Base-by-base conservation (phyloP, 2,797 vertebrate species). In the Epinephelus coioides region DNA sequence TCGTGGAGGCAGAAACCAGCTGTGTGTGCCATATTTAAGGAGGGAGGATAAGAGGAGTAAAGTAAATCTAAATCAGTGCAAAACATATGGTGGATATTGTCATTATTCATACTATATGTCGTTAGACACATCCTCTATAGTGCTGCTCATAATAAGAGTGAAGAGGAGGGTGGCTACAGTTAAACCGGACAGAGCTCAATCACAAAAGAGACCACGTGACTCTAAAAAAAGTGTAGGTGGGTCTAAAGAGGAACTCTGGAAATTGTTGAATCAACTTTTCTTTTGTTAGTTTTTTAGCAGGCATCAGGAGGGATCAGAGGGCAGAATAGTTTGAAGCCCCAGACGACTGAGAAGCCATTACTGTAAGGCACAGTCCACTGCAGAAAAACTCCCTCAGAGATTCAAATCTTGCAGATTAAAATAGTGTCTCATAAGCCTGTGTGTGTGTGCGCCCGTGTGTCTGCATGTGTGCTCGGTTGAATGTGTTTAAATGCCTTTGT, bases 221-320 rank as follows among this genome's bases (percentile, higher is more conserved):
- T 79, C 23, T 6, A 14, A 73, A 86, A 34, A 34, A 78, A 57
- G 65, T 76, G 76, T 78, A 71, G 78, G 63, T 64, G 60, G 70
- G 62, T 57, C 67, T 70, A 57, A 88, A 80, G 64, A 70, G 46
- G 61, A 84, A 84, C 67, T 81, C 13, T n/a, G 57, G 68, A 91
- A 88, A 88, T 82, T 88, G 90, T 89, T 90, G 91, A 94, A 92
- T 91, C 81, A 85, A 87, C 86, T 86, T 86, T 85, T 91, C 81
- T 86, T 89, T 90, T 90, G 76, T 88, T 77, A 10, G 17, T 81
- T 84, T 89, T 91, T 86, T 69, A 86, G 83, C 77, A 77, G 82
- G 73, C 88, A 79, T 90, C 78, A 82, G 83, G 86, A 89, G 81
- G 90, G 82, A 92, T 89, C 86, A 89, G 76, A 76, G 89, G 81